Evolutionary conservation across 2,888 invertebrate species (phyloP).

Genomic region (Orgyia antiqua): DNA sequence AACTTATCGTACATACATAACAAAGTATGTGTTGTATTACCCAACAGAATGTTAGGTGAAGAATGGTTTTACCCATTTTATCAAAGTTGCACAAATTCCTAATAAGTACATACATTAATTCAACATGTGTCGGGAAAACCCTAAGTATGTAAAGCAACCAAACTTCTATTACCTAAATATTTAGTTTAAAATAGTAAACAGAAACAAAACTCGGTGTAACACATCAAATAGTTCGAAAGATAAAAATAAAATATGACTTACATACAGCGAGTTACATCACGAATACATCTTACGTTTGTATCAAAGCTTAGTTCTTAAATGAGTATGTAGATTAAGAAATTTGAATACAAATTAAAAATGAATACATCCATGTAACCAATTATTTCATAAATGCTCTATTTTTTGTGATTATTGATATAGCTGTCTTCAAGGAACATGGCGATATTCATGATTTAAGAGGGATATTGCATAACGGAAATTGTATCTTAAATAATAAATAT

Average conservation of each 20-base stretch:
- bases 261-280: slow-evolving; percentile 14
- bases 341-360: too few relatives aligned
- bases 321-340: slow-evolving; percentile 20
- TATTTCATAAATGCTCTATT: too few relatives aligned
- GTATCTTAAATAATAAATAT: too few relatives aligned
- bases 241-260: slow-evolving; percentile 14
- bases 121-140: slow-evolving; percentile 9
- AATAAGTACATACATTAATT: slow-evolving; percentile 18
- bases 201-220: slow-evolving; percentile 8
- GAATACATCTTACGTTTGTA: slow-evolving; percentile 9
- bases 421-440: too few relatives aligned
- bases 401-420: too few relatives aligned
- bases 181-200: not conserved
- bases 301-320: slow-evolving; percentile 22
- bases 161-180: too few relatives aligned
- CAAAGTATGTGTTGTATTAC: not conserved
- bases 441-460: too few relatives aligned
- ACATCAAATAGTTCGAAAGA: slow-evolving; percentile 5
- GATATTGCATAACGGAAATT: too few relatives aligned
- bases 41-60: not conserved
- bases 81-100: slow-evolving; percentile 13
- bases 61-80: slow-evolving; percentile 23
- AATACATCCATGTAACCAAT: too few relatives aligned
- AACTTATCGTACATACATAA: slow-evolving; percentile 6
- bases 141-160: not conserved